Base-by-base conservation (phyloP, 2,797 vertebrate species). In the Heterohyrax brucei region DNA sequence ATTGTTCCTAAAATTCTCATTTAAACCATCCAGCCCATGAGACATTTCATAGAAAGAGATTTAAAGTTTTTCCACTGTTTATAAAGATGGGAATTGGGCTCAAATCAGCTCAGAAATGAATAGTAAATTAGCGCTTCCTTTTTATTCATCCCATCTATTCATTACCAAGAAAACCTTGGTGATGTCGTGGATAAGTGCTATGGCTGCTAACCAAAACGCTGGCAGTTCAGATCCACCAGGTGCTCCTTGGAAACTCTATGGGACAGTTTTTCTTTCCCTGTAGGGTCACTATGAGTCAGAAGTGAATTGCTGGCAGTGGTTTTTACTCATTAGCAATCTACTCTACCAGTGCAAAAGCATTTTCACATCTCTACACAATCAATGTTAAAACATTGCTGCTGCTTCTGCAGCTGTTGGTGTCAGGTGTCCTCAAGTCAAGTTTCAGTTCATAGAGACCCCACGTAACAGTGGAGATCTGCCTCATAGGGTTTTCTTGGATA, bases 51-150 rank as follows among this genome's bases (percentile, higher is more conserved):
- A 6, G 39, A 78, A 39, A 95, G 59, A 44, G 24, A 28, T 68
- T 93, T 89, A 88, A 77, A 21, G 21, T 46, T 81, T 91, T 83
- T 48, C n/a, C 21, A 68, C 33, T 21, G 64, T 56, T 86, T 93
- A 30, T 53, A 62, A 86, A 68, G 13, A 77, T 1, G 24, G 33
- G 5, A 91, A n/a, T 64, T 22, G 85, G 9, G 6, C 39, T 87
- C 70, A 88, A 61, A 75, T 83, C 44, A 46, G 4, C 30, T 79
- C 53, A 95, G 30, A 89, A 84, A 91, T n/a, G 81, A 44, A 26
- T 3, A 76, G 10, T 53, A 62, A 82, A 4, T 87, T 77, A 76
- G 0, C 33, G 92, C 78, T 80, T 96, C 77, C n/a, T 89, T 59
- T 90, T 30, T 48, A 73, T 79, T 66, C 62, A 22, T 93, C 46